These are phyloP conservation scores for Eucera pruinosa DNA, from an alignment of 2,888 invertebrate genomes.

Conservation along the genomic window DNA sequence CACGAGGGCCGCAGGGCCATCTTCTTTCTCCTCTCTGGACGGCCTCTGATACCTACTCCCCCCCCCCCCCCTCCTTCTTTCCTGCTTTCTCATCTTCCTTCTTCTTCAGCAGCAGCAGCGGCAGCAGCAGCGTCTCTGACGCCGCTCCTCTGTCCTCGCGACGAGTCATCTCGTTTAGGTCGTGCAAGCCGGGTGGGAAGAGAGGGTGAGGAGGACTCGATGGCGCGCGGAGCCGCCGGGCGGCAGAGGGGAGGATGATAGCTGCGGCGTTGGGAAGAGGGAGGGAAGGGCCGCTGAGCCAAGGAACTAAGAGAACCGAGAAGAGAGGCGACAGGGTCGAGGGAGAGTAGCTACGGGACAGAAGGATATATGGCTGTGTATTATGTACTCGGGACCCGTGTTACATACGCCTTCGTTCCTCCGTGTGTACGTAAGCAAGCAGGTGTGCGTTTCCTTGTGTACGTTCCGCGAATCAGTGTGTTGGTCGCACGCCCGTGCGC, in stretches of 20 bases:
- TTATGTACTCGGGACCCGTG: constrained; percentile 67
- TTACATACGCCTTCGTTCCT: constrained; percentile 68
- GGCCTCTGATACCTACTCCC: constrained; percentile 63
- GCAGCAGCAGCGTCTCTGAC: constrained; percentile 35
- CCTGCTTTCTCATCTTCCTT: constrained; percentile 40
- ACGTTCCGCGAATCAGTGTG: background rate
- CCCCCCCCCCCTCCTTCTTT: constrained; percentile 18
- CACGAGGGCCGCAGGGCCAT: constrained; percentile 71
- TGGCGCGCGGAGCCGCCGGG: constrained; percentile 36
- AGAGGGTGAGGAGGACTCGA: constrained; percentile 50
- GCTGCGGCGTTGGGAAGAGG: constrained; percentile 4
- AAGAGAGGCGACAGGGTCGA: constrained; percentile 71
- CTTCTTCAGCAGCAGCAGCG: constrained; percentile 33
- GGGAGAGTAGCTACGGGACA: constrained; percentile 71
- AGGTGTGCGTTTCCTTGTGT: constrained; percentile 46
- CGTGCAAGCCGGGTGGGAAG: constrained; percentile 57
- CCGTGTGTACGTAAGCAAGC: constrained; percentile 30
- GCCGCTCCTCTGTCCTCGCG: constrained; percentile 63
- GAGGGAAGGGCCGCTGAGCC: constrained; percentile 54
- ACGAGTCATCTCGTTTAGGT: constrained; percentile 74
- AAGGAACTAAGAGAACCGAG: constrained; percentile 56
- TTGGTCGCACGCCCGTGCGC: background rate
- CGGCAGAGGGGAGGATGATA: background rate
- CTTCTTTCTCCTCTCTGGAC: constrained; percentile 71
- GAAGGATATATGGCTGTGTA: constrained; percentile 73